phyloP scores from a whole-genome alignment of 2,113 vertebrate genomes.

The Corythornis vintsioides region DNA sequence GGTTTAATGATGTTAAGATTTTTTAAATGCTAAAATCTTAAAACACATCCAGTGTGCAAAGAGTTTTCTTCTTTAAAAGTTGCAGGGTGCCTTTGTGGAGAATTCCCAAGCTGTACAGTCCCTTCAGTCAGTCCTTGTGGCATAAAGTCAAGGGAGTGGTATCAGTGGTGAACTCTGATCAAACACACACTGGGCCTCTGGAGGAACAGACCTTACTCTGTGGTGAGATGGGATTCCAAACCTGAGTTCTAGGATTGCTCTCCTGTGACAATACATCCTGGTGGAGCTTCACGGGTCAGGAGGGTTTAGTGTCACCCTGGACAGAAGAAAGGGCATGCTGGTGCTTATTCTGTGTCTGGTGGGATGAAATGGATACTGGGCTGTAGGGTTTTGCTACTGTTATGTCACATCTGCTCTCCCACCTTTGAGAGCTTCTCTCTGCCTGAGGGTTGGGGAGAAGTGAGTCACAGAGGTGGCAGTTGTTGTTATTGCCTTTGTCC shows the following conservation, averaged over 20 bases:
- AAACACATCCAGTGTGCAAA: neutral
- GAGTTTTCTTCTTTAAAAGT: neutral
- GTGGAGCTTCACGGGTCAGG: neutral
- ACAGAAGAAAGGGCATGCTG: neutral
- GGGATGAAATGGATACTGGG: neutral
- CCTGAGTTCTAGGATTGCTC: neutral
- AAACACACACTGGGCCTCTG: neutral
- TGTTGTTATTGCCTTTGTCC: slow-evolving; percentile 15
- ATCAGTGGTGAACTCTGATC: neutral
- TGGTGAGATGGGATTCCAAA: neutral
- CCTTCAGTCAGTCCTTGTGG: neutral
- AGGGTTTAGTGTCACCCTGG: neutral
- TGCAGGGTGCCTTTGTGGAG: neutral
- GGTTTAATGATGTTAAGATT: neutral
- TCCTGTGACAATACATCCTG: accelerated
- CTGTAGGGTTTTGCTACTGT: neutral
- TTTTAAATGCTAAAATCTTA: too few species aligned
- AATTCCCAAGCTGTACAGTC: neutral
- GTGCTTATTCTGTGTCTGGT: neutral
- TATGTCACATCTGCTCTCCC: accelerated
- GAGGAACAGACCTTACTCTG: neutral
- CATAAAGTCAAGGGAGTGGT: neutral
- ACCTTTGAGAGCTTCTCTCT: neutral
- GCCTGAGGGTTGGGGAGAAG: neutral
- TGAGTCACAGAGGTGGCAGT: neutral